Evolutionary conservation across 2,113 vertebrate genomes (phyloP).

Genomic region (Paracanthobrama guichenoti): DNA sequence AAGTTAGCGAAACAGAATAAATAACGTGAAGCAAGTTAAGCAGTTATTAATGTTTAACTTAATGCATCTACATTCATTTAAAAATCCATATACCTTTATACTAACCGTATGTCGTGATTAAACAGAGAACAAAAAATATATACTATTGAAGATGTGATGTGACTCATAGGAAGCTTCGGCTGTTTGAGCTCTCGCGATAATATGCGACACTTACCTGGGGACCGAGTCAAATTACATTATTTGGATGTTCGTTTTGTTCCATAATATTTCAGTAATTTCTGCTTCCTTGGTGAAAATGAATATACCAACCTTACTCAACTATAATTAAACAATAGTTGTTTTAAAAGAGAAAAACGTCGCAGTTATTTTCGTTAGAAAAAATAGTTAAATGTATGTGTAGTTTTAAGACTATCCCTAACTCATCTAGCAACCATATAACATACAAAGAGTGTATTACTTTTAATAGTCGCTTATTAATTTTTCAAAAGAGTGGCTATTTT

Average conservation of each 20-base stretch:
- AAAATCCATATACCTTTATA: not conserved
- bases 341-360: not conserved
- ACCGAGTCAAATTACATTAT: not conserved
- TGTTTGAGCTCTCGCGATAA: conserved; percentile 9
- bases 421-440: not conserved
- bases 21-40: not conserved
- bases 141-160: not conserved
- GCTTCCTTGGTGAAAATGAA: not conserved
- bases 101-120: not conserved
- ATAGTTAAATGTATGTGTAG: not conserved
- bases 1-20: not conserved
- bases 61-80: not conserved
- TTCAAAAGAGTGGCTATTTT: not conserved
- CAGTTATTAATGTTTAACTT: not conserved
- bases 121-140: not conserved
- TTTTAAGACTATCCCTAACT: not conserved
- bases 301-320: not conserved
- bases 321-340: not conserved
- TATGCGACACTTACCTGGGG: not conserved
- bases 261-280: not conserved
- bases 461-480: not conserved
- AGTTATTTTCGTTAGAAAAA: not conserved
- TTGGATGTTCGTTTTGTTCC: not conserved
- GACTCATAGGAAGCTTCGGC: not conserved
- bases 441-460: not conserved